Evolutionary conservation across 2,888 invertebrate species (phyloP), one percentile per base, ranked within the genome.

Genomic region (Vanessa cardui): DNA sequence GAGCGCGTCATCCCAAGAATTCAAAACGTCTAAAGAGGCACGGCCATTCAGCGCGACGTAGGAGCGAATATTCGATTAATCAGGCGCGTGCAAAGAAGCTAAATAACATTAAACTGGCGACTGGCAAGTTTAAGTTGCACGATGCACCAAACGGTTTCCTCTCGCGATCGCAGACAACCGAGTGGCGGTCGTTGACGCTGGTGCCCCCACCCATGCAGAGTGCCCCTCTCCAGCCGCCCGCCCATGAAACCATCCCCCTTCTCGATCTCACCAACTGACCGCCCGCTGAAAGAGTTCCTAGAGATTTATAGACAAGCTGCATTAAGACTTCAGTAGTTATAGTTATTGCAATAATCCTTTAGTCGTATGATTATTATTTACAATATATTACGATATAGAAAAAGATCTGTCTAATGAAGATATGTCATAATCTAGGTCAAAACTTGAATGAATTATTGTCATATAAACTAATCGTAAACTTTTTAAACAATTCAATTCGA

Each of bases 151-250:
- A 83, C 88, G 83, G 84, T 84, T 82, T 85, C 82, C 85, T 81
- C 85, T 78, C 83, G 80, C 90, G 89, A 78, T 82, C 77, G 85
- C 88, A 85, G 88, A 86, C 87, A 80, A 82, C 77, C 83, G 86
- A 91, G 74, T 88, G 91, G 80, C 92, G 92, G 92, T 92, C 92
- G 90, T 92, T 92, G 92, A 92, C 92, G 90, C 88, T 87, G 89
- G 74, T 72, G 71, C 81, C 80, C 77, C 77, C 77, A 83, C 71
- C 83, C 26, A 52, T 52, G 4, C 80, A 83, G 81, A 77, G 77
- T 73, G 72, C 82, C 79, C 88, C 90, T 86, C 88, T 84, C 88
- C 84, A 84, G 83, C 88, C 89, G 88, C 89, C 91, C 91, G 89
- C 90, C 90, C 87, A 85, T 73, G 76, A 77, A 83, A 79, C 84